Percentiles rank a stretch among this genome's conserved stretches.
Evolutionary conservation across 2,113 vertebrate species (phyloP).

Genomic region (Falco punctatus): DNA sequence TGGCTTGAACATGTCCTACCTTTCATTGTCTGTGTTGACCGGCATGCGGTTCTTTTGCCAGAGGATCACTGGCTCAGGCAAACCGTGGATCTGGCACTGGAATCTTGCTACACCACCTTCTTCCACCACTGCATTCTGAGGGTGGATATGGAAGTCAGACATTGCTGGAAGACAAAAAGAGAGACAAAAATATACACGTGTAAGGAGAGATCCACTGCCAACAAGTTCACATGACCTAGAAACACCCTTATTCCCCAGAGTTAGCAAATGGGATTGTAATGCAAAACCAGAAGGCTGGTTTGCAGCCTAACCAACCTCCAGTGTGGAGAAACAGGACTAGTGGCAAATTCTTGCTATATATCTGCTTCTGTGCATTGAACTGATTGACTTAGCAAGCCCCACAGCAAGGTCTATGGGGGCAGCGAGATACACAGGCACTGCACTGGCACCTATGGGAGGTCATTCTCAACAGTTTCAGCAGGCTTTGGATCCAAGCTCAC

Average conservation of each 20-base stretch:
- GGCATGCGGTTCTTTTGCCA: slow-evolving; percentile 92
- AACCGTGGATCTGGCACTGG: slow-evolving; percentile 95
- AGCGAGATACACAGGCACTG: accelerated
- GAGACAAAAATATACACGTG: not conserved
- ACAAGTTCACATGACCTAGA: not conserved
- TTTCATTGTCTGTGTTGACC: slow-evolving; percentile 86
- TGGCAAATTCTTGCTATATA: not conserved
- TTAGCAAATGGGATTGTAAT: not conserved
- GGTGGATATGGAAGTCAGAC: slow-evolving; percentile 94
- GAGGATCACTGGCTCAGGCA: slow-evolving; percentile 92
- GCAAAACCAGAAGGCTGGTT: not conserved
- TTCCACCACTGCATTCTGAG: slow-evolving; percentile 86
- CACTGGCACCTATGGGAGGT: not conserved
- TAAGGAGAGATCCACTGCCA: not conserved
- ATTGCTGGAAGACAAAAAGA: slow-evolving; percentile 80
- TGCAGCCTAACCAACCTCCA: not conserved
- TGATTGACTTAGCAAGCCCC: not conserved
- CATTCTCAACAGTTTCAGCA: not conserved
- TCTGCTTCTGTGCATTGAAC: not conserved
- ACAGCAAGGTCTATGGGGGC: accelerated
- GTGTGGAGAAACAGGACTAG: not conserved
- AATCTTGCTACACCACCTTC: slow-evolving; percentile 91
- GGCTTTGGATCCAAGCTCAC: not conserved
- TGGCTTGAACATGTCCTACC: slow-evolving; percentile 74
- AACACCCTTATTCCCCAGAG: not conserved